These are phyloP conservation scores for Myotis myotis DNA, from an alignment of 2,797 vertebrate species.

Conservation along the genomic window DNA sequence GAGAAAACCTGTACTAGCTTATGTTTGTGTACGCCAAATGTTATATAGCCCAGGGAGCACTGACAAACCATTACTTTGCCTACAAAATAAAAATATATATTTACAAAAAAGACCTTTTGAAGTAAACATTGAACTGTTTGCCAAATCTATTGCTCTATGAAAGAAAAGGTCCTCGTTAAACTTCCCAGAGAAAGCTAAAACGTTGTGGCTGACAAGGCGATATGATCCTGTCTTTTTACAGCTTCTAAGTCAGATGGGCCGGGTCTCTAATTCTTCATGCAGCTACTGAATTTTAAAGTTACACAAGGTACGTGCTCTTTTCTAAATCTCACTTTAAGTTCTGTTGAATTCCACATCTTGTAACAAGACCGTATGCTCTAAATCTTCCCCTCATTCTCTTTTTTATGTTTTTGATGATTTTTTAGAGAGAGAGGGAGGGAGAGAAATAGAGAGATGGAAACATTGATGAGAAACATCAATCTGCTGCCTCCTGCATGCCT, in stretches of 20 bases:
- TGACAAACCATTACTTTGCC: neutral
- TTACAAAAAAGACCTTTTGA: neutral
- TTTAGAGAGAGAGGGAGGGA: neutral
- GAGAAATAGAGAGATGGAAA: neutral
- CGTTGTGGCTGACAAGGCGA: neutral
- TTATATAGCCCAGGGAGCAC: neutral
- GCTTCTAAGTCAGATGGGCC: neutral
- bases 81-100: neutral
- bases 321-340: conserved; percentile 31
- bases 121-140: neutral
- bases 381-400: neutral
- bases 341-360: conserved; percentile 21
- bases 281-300: conserved; percentile 17
- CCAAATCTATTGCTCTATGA: neutral
- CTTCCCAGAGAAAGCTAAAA: conserved; percentile 1
- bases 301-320: neutral
- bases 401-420: neutral
- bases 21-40: neutral
- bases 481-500: neutral
- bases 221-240: neutral
- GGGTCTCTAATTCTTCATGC: neutral
- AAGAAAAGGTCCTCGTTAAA: neutral
- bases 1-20: neutral
- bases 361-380: neutral
- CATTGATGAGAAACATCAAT: neutral